Base-by-base conservation (phyloP, 2,113 vertebrate species). In the Callopanchax toddi region DNA sequence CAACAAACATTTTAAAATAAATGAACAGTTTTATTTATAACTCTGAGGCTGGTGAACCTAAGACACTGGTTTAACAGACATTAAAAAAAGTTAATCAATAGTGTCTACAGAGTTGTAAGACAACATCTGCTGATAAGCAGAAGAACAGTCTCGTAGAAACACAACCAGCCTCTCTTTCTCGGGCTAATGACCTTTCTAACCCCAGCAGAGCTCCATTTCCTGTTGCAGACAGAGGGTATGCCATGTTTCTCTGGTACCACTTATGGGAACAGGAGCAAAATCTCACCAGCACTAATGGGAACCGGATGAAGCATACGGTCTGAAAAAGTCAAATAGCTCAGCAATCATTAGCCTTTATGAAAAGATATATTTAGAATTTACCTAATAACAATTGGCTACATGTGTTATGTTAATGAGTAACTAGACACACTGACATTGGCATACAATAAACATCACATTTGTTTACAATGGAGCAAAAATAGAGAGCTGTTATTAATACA, bases 131-230 rank as follows among this genome's bases (percentile, higher is more conserved):
- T 46, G 25, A 46, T 55, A 39, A 11, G 9, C 40, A 57, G 23
- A 1, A 18, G 4, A 62, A 32, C 32, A 69, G 57, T 52, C 39
- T 59, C 36, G 46, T 1, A 46, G 16, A 65, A 40, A 32, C 10
- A 13, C 42, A 40, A 20, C 17, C 42, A 60, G 53, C 9, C 23
- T 58, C 34, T 58, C 56, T 52, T 58, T 72, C 40, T 34, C 10
- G 26, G 78, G 64, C 69, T 69, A 59, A 44, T 82, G 74, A 83
- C 82, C 67, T 74, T 54, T 44, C 40, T 71, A 82, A 81, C 79
- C 60, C 44, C 11, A 15, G 58, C 65, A 82, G 65, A 79, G 75
- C 66, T 65, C 65, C 6, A 82, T 86, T 85, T 89, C 87, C 87
- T 87, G 79, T 71, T 74, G 74, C 40, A 61, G 20, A 42, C 44